Evolutionary conservation across 2,113 vertebrate genomes (phyloP), one percentile per base, ranked within the genome.

Genomic region (Turdus rufiventris): DNA sequence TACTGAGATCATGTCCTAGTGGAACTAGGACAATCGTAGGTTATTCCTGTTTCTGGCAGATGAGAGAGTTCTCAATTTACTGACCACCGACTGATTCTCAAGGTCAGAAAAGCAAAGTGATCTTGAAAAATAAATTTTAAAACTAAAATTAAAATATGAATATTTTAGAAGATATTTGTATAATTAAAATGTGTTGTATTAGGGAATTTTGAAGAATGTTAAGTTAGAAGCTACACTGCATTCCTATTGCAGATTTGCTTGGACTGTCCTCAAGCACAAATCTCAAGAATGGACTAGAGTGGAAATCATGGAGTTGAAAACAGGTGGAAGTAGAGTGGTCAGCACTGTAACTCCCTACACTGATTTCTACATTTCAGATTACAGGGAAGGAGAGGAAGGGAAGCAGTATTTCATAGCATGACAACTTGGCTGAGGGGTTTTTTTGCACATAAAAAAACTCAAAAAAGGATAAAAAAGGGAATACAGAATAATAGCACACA

Each of bases 21-120:
- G 6, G 9, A 68, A 62, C 13, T 14, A 60, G 23, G 8, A 38
- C 31, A 42, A 29, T n/a, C 1, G 51, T 16, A 34, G 1, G 0
- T 79, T 61, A 56, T 29, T 57, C 54, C 10, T 61, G 5, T 29
- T 89, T 76, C 45, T 85, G 10, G 8, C 21, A 63, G 8, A 61
- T 25, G 8, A 23, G 5, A 10, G 29, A 74, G 65, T 68, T 20
- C 11, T 75, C 17, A 29, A 7, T 51, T 91, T 57, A 47, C 17
- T 58, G 56, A 31, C 9, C 14, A 31, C 11, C 68, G 28, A 50
- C 20, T 62, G 17, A 7, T 47, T 18, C 48, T 71, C 14, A 60
- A 60, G 18, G 10, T 25, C 19, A 72, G 38, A 84, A 67, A 75
- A 10, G 6, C 2, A 68, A 74, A 79, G 6, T 26, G n/a, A 83